phyloP scores from a whole-genome alignment of 2,888 invertebrate species.

The Ceraclea dissimilis region DNA sequence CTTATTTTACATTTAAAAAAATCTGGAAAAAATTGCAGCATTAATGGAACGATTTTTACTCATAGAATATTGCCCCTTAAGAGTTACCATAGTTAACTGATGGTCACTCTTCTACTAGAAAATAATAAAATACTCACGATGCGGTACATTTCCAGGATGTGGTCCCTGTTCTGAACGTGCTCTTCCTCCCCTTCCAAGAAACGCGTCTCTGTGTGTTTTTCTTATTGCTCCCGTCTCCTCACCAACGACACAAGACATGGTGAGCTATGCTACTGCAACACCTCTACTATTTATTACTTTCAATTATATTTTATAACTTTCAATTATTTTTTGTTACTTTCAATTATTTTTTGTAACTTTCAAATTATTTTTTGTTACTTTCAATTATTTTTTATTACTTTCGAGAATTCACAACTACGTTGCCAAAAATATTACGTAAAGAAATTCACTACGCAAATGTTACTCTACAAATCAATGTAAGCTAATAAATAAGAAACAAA shows the following conservation, averaged over 20 bases:
- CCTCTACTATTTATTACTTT: neutral
- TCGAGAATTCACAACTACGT: too few species aligned
- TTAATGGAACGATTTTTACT: too few species aligned
- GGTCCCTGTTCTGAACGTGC: constrained; percentile 66
- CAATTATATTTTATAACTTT: neutral
- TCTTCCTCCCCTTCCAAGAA: constrained; percentile 51
- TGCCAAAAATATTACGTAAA: too few species aligned
- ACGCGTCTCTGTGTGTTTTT: constrained; percentile 44
- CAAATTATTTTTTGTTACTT: too few species aligned
- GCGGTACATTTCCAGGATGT: constrained; percentile 48
- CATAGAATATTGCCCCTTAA: too few species aligned
- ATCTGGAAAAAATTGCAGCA: too few species aligned
- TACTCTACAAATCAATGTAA: neutral
- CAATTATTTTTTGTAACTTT: too few species aligned
- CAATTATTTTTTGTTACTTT: neutral
- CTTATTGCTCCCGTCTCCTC: constrained; percentile 16
- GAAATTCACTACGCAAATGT: neutral
- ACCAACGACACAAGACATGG: constrained; percentile 34
- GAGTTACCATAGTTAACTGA: too few species aligned
- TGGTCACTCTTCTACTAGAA: too few species aligned
- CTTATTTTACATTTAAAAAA: too few species aligned
- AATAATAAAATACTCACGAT: constrained; percentile 43
- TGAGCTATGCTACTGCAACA: neutral
- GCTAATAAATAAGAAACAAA: neutral
- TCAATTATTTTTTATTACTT: too few species aligned